Evolutionary conservation across 2,888 invertebrate species (phyloP), one percentile per base, ranked within the genome.

Genomic region (Gymnoscelis rufifasciata): DNA sequence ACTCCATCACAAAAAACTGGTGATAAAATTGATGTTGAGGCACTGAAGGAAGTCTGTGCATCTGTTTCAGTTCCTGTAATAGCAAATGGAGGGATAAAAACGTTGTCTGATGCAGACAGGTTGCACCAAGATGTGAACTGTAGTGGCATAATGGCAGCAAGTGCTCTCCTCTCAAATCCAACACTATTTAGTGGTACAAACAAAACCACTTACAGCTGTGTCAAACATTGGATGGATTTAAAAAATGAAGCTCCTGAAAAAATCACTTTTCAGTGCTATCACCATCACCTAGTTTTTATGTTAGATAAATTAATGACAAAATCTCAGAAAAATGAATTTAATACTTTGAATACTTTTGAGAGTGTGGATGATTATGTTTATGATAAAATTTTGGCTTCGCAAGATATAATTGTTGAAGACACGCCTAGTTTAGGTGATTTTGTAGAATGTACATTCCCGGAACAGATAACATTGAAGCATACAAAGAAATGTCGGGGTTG

Each of bases 261-360:
- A 44, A 91, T 94, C 44, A 90, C 92, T 39, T 98, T 95, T 76
- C 92, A 94, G 58, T 93, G 92, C 68, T 97, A 98, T 68, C 99
- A 99, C 82, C 97, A 98, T 74, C 99, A 99, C 83, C 90, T 99
- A 53, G 95, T 97, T 39, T 97, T 97, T 74, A 99, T 99, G 99
- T 89, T 97, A 65, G 96, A 97, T 65, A 94, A 93, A 76, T 72
- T 94, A 28, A 87, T 98, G 59, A 90, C 92, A 0, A 93, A 93
- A 64, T 79, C 90, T 38, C 92, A 95, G 63, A 92, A 95, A 64
- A 87, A 91, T 56, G 79, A 92, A 38, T 97, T 98, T 68, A 97
- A 97, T 78, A 90, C 90, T 56, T 86, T 97, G 12, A 91, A 90
- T 57, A 91, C 89, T 47, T 93, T 92, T 66, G 81, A 90, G 41